These are phyloP conservation scores for Hippocampus kuda DNA, from an alignment of 2,797 vertebrate genomes.

Conservation along the genomic window DNA sequence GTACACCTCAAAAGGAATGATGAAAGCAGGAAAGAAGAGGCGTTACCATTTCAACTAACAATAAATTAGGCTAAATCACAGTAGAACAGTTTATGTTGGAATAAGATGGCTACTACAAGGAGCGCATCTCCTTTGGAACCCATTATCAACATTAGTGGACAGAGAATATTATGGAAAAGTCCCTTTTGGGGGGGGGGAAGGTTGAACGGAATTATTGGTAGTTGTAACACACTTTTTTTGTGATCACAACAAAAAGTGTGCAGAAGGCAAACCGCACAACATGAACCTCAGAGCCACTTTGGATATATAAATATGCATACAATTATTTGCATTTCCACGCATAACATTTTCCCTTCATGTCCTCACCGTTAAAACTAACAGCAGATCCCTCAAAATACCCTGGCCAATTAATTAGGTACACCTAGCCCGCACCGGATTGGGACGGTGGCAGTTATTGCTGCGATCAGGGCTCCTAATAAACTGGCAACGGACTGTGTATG, in stretches of 20 bases:
- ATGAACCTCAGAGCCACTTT: constrained; percentile 29
- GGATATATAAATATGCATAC: not conserved
- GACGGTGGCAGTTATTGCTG: not conserved
- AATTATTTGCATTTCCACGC: not conserved
- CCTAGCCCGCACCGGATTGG: not conserved
- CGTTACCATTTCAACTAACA: not conserved
- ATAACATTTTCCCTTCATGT: constrained; percentile 22
- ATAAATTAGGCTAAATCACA: not conserved
- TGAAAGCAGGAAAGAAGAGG: constrained; percentile 1
- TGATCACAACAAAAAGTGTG: constrained; percentile 36
- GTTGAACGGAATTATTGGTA: constrained; percentile 13
- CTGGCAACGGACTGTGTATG: not conserved
- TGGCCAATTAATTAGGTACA: not conserved
- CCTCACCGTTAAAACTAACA: constrained; percentile 5
- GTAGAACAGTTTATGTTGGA: not conserved
- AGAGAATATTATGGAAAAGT: not conserved
- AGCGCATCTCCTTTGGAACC: not conserved
- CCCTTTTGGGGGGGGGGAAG: not conserved
- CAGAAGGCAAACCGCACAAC: not conserved
- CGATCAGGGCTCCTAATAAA: not conserved
- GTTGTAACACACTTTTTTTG: constrained; percentile 48
- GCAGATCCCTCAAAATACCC: not conserved
- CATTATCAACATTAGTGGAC: not conserved
- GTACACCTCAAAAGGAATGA: not conserved
- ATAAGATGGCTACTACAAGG: not conserved